Evolutionary conservation across 2,888 invertebrate genomes (phyloP).

Genomic region (Ceraclea dissimilis): DNA sequence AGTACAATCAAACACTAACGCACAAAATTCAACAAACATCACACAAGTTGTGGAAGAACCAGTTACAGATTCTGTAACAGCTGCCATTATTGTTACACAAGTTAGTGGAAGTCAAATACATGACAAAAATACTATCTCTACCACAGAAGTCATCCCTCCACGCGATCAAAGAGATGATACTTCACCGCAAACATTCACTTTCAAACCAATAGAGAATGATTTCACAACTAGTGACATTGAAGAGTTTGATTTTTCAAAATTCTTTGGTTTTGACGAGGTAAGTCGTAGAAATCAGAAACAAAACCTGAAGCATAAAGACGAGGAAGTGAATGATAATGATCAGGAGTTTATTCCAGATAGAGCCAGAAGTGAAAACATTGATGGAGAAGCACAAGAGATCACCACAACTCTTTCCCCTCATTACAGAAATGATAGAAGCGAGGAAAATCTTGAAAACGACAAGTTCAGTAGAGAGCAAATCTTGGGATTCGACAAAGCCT

Average conservation of each 20-base stretch:
- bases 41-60: neutral
- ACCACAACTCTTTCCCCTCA: constrained; percentile 3
- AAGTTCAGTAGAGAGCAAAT: constrained; percentile 15
- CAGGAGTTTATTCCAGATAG: constrained; percentile 24
- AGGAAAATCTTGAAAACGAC: constrained; percentile 20
- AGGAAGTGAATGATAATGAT: constrained; percentile 18
- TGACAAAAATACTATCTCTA: constrained; percentile 7
- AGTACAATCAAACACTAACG: neutral
- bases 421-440: constrained; percentile 10
- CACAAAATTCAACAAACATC: constrained; percentile 1
- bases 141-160: constrained; percentile 14
- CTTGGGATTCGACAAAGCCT: constrained; percentile 15
- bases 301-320: constrained; percentile 8
- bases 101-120: constrained; percentile 17
- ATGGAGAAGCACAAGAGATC: constrained; percentile 13
- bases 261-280: constrained; percentile 18
- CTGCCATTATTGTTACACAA: constrained; percentile 19
- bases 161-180: constrained; percentile 20
- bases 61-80: constrained; percentile 18
- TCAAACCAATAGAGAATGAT: constrained; percentile 1
- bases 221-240: neutral
- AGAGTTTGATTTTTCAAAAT: neutral
- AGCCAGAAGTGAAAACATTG: constrained; percentile 12
- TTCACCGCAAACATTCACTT: constrained; percentile 19
- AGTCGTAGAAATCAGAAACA: constrained; percentile 11